Evolutionary conservation across 2,113 vertebrate species (phyloP).

Genomic region (Rhynchomys soricoides): DNA sequence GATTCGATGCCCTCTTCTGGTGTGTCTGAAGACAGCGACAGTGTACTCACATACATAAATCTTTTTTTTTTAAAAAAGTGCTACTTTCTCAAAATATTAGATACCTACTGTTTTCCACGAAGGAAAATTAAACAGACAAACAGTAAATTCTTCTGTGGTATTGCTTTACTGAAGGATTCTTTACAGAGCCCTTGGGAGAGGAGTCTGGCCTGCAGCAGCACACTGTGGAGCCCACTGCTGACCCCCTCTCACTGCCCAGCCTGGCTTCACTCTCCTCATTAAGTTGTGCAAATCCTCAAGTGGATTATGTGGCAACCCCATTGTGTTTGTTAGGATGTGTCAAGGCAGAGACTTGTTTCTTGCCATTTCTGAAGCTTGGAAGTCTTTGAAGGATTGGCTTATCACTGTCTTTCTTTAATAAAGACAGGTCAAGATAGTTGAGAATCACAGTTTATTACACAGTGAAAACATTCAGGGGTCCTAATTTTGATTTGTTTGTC

Average conservation of each 20-base stretch:
- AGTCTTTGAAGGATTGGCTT: slow-evolving; percentile 66
- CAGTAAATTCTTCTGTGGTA: neutral
- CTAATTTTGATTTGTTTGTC: slow-evolving; percentile 22
- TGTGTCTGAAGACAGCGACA: too few species aligned
- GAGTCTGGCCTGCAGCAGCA: neutral
- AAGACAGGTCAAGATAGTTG: neutral
- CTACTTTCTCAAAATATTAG: slow-evolving; percentile 41
- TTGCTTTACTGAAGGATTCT: slow-evolving; percentile 35
- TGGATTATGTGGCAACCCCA: neutral
- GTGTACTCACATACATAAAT: neutral
- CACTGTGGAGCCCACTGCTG: neutral
- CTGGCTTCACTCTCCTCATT: slow-evolving; percentile 37
- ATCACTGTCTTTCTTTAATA: neutral
- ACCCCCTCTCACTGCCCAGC: neutral
- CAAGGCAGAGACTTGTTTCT: slow-evolving; percentile 50
- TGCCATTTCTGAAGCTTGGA: slow-evolving; percentile 54
- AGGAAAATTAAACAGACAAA: slow-evolving; percentile 37
- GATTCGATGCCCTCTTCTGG: too few species aligned
- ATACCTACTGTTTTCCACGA: slow-evolving; percentile 13
- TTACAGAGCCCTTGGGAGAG: neutral
- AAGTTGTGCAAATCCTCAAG: slow-evolving; percentile 58
- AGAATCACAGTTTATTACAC: neutral
- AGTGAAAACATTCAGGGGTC: slow-evolving; percentile 15
- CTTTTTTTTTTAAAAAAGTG: neutral
- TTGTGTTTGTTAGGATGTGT: slow-evolving; percentile 53